phyloP scores from a whole-genome alignment of 1,140 invertebrate genomes.

The Orchestia grillus region DNA sequence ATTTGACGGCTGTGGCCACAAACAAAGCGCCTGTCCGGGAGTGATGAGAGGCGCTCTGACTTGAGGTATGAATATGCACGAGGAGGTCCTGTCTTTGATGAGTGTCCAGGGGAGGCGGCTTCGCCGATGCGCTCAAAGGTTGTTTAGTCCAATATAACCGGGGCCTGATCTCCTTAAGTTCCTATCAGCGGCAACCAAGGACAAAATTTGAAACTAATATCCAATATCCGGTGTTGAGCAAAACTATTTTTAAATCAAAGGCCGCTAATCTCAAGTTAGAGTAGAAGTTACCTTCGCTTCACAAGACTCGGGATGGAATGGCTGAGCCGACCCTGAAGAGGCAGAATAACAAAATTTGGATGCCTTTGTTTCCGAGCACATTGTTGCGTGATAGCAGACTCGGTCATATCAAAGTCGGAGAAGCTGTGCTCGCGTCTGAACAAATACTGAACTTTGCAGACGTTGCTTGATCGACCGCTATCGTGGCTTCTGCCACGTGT shows the following conservation, averaged over 20 bases:
- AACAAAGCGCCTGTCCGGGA: background rate
- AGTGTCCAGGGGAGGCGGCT: background rate
- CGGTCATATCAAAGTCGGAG: background rate
- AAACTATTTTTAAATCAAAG: conserved; percentile 16
- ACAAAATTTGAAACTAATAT: conserved; percentile 31
- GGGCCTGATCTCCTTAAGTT: background rate
- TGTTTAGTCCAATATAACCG: conserved; percentile 28
- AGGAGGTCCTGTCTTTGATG: background rate
- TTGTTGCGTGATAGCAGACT: background rate
- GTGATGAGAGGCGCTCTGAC: background rate
- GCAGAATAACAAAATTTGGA: background rate
- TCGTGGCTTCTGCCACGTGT: too few relatives aligned
- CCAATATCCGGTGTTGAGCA: background rate
- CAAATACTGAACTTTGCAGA: background rate
- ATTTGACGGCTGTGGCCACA: conserved; percentile 24
- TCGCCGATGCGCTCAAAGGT: background rate
- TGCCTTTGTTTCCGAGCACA: background rate
- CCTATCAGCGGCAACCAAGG: background rate
- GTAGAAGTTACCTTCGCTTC: background rate
- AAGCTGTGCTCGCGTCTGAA: background rate
- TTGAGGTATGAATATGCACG: background rate
- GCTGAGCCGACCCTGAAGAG: background rate
- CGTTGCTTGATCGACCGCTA: too few relatives aligned
- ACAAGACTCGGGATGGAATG: background rate
- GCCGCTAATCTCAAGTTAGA: background rate